phyloP scores from a whole-genome alignment of 2,888 invertebrate genomes.

The Anodontia alba region DNA sequence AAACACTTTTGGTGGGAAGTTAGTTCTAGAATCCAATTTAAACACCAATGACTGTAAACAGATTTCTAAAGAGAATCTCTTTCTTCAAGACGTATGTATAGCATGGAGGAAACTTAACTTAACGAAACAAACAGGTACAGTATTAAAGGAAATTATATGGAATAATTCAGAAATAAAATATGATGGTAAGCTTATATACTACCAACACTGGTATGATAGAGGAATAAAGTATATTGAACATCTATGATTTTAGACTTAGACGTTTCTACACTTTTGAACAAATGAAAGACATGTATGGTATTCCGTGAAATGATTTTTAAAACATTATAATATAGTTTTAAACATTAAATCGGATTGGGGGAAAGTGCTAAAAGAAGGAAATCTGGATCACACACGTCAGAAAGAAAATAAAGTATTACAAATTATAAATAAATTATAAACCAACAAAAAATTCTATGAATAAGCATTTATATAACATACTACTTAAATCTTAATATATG shows the following conservation, averaged over 20 bases:
- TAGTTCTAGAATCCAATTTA: background rate
- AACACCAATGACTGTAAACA: background rate
- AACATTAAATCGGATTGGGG: background rate
- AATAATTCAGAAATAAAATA: background rate
- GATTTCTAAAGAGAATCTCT: background rate
- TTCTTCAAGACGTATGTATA: background rate
- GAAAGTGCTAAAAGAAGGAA: background rate
- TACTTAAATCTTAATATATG: background rate
- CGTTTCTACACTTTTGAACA: background rate
- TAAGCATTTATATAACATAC: background rate
- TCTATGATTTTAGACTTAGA: background rate
- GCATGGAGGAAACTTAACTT: background rate
- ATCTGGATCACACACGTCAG: background rate
- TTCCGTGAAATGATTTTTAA: background rate
- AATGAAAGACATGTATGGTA: background rate
- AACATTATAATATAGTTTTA: background rate
- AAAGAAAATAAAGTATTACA: background rate
- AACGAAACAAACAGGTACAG: background rate
- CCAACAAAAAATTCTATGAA: background rate
- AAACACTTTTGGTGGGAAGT: background rate
- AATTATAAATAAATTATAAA: background rate
- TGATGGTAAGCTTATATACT: background rate
- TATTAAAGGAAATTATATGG: background rate
- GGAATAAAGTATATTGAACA: background rate
- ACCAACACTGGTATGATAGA: too few relatives aligned